These are phyloP conservation scores for Meleagris gallopavo DNA, from an alignment of 2,113 vertebrate genomes.

Conservation along the genomic window DNA sequence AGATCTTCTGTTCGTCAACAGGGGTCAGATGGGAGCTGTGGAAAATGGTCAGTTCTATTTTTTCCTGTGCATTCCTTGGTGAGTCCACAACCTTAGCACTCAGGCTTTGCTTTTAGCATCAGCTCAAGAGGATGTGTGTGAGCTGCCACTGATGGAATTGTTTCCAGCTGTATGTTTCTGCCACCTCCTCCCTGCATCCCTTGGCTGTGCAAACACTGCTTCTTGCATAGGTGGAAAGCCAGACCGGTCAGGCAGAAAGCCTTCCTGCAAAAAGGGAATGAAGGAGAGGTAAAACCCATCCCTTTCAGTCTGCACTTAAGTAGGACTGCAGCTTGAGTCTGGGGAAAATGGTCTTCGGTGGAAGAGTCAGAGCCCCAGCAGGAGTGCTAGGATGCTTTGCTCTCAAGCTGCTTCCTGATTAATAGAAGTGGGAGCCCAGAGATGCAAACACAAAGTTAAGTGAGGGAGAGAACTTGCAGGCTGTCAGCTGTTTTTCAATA, in stretches of 20 bases:
- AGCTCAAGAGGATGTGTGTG: background rate
- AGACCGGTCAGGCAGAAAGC: background rate
- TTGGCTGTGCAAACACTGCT: background rate
- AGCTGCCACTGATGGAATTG: background rate
- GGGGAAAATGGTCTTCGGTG: fast-evolving
- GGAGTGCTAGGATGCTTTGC: background rate
- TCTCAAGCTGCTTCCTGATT: fast-evolving
- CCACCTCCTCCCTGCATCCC: conserved; percentile 3
- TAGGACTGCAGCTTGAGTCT: background rate
- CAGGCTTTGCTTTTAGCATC: background rate
- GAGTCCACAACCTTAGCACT: background rate
- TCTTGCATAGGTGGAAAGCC: background rate
- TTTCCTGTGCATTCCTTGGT: background rate
- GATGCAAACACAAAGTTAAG: background rate
- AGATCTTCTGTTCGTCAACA: background rate
- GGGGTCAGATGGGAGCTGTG: background rate
- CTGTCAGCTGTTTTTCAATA: fast-evolving
- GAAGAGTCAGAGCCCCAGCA: background rate
- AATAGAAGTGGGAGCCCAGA: background rate
- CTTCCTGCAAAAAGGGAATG: background rate
- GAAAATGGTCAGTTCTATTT: background rate
- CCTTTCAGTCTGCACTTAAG: background rate
- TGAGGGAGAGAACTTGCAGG: background rate
- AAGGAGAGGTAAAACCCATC: background rate
- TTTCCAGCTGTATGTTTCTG: conserved; percentile 1